A percentile compares a stretch with the other conserved stretches of the same genome.
These are phyloP conservation scores for Cygnus olor DNA, from an alignment of 2,797 vertebrate genomes.

Conservation along the genomic window DNA sequence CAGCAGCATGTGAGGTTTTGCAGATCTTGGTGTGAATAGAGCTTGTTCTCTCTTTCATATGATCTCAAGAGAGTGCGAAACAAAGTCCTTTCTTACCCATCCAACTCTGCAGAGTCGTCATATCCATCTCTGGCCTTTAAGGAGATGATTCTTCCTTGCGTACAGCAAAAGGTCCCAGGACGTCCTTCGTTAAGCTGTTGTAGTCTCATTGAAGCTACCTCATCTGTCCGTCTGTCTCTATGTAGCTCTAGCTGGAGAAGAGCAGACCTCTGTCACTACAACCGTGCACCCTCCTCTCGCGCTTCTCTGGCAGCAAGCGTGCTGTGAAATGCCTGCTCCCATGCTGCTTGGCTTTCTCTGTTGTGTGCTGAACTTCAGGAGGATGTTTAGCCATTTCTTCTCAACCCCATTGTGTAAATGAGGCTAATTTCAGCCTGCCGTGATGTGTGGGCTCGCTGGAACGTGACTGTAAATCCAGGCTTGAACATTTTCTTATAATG, in stretches of 20 bases:
- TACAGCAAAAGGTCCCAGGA: not conserved
- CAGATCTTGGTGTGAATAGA: not conserved
- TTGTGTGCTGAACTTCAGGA: not conserved
- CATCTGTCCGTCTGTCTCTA: not conserved
- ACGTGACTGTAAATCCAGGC: constrained; percentile 23
- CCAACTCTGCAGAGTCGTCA: not conserved
- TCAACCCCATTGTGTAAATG: not conserved
- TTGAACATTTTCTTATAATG: constrained; percentile 4
- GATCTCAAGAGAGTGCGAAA: not conserved
- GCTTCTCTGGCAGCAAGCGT: not conserved
- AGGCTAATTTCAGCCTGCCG: constrained; percentile 5
- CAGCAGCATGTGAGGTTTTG: not conserved
- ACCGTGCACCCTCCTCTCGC: not conserved
- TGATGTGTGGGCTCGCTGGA: not conserved
- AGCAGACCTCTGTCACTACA: not conserved
- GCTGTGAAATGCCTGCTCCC: accelerated
- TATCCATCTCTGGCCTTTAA: not conserved
- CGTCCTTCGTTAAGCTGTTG: not conserved
- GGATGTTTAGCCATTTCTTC: not conserved
- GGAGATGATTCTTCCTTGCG: not conserved
- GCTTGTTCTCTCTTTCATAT: not conserved
- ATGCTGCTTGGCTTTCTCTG: accelerated
- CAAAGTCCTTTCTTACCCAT: not conserved
- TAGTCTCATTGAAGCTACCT: not conserved
- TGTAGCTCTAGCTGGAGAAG: not conserved